phyloP scores from a whole-genome alignment of 2,113 vertebrate species.

The Puma concolor region DNA sequence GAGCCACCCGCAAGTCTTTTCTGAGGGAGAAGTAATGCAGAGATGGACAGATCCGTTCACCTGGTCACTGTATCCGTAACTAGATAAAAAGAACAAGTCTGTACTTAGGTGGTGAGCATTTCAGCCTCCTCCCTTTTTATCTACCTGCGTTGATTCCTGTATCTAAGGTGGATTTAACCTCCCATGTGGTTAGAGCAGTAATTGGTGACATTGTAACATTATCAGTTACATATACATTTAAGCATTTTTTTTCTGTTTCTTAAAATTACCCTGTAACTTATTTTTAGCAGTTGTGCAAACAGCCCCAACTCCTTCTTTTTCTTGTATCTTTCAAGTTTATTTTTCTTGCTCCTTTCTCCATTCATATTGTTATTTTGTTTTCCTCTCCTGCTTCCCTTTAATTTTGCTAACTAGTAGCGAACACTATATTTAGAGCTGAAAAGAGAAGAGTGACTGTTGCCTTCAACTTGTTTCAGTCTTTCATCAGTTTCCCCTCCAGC shows the following conservation, averaged over 20 bases:
- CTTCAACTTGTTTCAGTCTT: slow-evolving; percentile 14
- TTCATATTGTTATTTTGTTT: neutral
- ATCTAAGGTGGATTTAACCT: neutral
- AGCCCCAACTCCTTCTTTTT: neutral
- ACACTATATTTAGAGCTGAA: neutral
- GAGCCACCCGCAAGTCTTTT: neutral
- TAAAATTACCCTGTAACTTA: neutral
- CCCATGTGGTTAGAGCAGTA: neutral
- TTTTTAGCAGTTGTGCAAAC: neutral
- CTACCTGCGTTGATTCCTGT: neutral
- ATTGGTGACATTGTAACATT: neutral
- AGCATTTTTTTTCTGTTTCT: neutral
- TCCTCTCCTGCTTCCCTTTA: neutral
- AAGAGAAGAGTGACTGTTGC: neutral
- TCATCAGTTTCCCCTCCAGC: neutral
- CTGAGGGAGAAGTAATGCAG: neutral
- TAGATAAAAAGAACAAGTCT: slow-evolving; percentile 7
- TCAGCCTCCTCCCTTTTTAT: neutral
- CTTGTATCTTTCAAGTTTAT: neutral
- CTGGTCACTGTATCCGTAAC: neutral
- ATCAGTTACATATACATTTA: neutral
- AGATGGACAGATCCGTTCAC: neutral
- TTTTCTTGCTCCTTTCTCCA: neutral
- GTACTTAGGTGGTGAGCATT: neutral
- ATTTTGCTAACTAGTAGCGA: neutral